Evolutionary conservation across 2,797 vertebrate species (phyloP).

Genomic region (Furcifer pardalis): DNA sequence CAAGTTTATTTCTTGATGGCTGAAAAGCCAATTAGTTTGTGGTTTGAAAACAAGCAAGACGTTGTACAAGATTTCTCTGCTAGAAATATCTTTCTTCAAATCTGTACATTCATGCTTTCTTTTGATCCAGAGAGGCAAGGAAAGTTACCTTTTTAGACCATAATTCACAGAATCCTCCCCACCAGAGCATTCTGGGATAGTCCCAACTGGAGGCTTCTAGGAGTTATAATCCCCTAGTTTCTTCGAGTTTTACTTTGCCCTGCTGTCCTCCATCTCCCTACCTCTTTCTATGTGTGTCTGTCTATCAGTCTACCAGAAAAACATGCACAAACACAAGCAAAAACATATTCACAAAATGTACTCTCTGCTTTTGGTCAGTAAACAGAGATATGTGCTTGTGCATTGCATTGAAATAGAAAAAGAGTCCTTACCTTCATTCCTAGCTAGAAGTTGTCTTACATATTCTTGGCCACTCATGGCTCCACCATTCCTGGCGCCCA

Average conservation of each 20-base stretch:
- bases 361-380: background rate
- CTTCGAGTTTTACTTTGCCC: background rate
- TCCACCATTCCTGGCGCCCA: constrained; percentile 31
- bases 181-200: too few species aligned
- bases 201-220: too few species aligned
- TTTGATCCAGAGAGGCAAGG: background rate
- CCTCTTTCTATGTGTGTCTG: too few species aligned
- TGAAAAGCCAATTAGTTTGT: background rate
- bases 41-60: too few species aligned
- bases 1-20: too few species aligned
- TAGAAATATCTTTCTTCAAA: background rate
- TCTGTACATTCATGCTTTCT: background rate
- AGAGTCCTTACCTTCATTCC: background rate
- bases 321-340: background rate
- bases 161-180: too few species aligned
- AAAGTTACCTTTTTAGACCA: too few species aligned
- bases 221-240: too few species aligned
- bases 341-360: background rate
- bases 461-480: constrained; percentile 18
- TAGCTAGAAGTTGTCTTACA: constrained; percentile 21
- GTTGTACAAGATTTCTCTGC: background rate
- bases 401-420: background rate
- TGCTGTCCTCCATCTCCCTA: too few species aligned
- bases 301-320: too few species aligned
- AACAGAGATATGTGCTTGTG: background rate